phyloP scores from a whole-genome alignment of 1,140 invertebrate genomes.

The Bacillus rossius region DNA sequence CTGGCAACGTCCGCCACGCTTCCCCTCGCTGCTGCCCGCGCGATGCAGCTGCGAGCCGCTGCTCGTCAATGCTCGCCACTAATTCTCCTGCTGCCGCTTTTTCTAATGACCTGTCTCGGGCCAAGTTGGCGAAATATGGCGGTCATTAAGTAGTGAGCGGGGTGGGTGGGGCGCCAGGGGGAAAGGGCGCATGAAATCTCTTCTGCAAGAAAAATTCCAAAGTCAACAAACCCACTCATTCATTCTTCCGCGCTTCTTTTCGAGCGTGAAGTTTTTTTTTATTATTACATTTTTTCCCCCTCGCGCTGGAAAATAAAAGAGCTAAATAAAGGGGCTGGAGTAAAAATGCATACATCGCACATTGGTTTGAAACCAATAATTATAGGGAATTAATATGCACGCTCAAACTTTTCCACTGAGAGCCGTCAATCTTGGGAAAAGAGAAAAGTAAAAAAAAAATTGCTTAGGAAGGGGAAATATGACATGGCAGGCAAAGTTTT shows the following conservation, averaged over 20 bases:
- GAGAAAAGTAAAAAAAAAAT: slow-evolving; percentile 15
- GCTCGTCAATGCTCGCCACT: too few species aligned
- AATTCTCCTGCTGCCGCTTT: too few species aligned
- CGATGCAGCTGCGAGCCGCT: too few species aligned
- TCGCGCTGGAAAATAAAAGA: too few species aligned
- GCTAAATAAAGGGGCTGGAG: slow-evolving; percentile 13
- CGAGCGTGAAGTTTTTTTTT: slow-evolving; percentile 28
- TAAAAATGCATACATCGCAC: slow-evolving; percentile 35
- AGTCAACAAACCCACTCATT: slow-evolving; percentile 30
- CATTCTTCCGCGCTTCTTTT: slow-evolving; percentile 9
- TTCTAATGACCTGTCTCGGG: slow-evolving; percentile 32
- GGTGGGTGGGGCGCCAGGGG: too few species aligned
- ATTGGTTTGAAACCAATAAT: slow-evolving; percentile 30
- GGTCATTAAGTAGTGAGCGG: slow-evolving; percentile 25
- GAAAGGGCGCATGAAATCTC: slow-evolving; percentile 16
- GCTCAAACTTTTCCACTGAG: slow-evolving; percentile 20
- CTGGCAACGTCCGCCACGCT: too few species aligned
- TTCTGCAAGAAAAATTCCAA: slow-evolving; percentile 32
- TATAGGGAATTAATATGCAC: slow-evolving; percentile 36
- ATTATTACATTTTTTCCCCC: too few species aligned
- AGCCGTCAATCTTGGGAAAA: slow-evolving; percentile 16
- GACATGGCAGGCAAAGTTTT: slow-evolving; percentile 2
- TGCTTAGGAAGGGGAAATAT: slow-evolving; percentile 12
- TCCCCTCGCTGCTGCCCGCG: too few species aligned
- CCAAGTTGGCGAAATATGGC: slow-evolving; percentile 30